Percentiles rank a stretch among this genome's conserved stretches.
Evolutionary conservation across 2,888 invertebrate genomes (phyloP).

Genomic region (Sphaerophoria rueppellii): DNA sequence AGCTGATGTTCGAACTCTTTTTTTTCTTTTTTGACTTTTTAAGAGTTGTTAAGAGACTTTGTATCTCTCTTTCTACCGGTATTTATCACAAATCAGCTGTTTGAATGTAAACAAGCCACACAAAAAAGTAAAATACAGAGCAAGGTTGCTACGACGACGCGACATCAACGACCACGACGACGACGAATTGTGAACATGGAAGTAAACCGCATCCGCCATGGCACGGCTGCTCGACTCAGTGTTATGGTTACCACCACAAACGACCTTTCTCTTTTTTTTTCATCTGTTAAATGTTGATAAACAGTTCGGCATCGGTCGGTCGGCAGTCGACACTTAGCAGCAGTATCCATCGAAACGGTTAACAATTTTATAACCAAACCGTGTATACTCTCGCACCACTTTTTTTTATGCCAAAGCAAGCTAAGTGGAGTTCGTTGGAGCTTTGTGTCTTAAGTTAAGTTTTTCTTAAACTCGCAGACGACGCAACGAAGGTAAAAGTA

Average conservation of each 20-base stretch:
- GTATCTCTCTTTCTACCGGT: slow-evolving; percentile 60
- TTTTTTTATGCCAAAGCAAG: slow-evolving; percentile 45
- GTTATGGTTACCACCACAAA: slow-evolving; percentile 62
- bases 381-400: slow-evolving; percentile 22
- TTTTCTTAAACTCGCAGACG: slow-evolving; percentile 14
- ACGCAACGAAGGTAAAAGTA: slow-evolving; percentile 72
- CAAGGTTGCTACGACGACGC: slow-evolving; percentile 59
- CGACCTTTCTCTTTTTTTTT: slow-evolving; percentile 68
- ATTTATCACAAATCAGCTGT: slow-evolving; percentile 57
- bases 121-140: slow-evolving; percentile 51
- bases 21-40: not conserved
- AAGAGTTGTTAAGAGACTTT: slow-evolving; percentile 30
- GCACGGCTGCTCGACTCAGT: not conserved
- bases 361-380: slow-evolving; percentile 36
- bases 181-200: slow-evolving; percentile 47
- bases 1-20: slow-evolving; percentile 45
- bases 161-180: no score
- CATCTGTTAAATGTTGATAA: slow-evolving; percentile 43
- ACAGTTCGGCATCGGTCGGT: slow-evolving; percentile 31
- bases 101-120: slow-evolving; percentile 59
- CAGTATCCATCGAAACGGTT: slow-evolving; percentile 70
- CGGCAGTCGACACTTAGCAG: slow-evolving; percentile 50
- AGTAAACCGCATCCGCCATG: slow-evolving; percentile 48
- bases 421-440: slow-evolving; percentile 29
- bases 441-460: not conserved